These are phyloP conservation scores for Bryconaethiops microstoma DNA, from an alignment of 2,797 vertebrate genomes.

Conservation along the genomic window DNA sequence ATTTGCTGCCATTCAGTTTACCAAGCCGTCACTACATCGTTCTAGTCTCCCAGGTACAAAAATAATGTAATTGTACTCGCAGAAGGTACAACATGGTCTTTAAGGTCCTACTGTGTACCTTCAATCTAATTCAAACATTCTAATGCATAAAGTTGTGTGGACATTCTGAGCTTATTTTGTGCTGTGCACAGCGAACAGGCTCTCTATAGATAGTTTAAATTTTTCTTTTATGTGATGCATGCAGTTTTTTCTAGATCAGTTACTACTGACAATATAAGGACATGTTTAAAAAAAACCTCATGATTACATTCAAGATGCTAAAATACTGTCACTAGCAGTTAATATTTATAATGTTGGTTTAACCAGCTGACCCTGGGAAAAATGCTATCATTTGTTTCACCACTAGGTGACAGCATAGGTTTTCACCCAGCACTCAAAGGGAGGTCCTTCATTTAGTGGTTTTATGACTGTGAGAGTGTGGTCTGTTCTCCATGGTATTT, in stretches of 20 bases:
- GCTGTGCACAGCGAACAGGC: too few species aligned
- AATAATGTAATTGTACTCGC: too few species aligned
- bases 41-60: too few species aligned
- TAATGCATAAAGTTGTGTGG: too few species aligned
- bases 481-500: conserved; percentile 57
- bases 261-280: not conserved
- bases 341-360: not conserved
- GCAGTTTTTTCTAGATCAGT: not conserved
- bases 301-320: too few species aligned
- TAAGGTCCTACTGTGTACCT: too few species aligned
- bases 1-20: too few species aligned
- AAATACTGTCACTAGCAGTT: too few species aligned
- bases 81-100: too few species aligned
- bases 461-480: conserved; percentile 56
- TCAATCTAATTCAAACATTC: too few species aligned
- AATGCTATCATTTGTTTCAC: not conserved
- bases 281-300: not conserved
- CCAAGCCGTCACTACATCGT: too few species aligned
- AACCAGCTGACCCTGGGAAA: not conserved
- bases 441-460: conserved; percentile 5
- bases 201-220: not conserved
- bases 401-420: conserved; percentile 71
- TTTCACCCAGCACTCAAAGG: not conserved
- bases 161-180: too few species aligned
- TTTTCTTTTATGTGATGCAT: not conserved